phyloP scores from a whole-genome alignment of 2,113 vertebrate genomes.

The Leucopternis melanops region DNA sequence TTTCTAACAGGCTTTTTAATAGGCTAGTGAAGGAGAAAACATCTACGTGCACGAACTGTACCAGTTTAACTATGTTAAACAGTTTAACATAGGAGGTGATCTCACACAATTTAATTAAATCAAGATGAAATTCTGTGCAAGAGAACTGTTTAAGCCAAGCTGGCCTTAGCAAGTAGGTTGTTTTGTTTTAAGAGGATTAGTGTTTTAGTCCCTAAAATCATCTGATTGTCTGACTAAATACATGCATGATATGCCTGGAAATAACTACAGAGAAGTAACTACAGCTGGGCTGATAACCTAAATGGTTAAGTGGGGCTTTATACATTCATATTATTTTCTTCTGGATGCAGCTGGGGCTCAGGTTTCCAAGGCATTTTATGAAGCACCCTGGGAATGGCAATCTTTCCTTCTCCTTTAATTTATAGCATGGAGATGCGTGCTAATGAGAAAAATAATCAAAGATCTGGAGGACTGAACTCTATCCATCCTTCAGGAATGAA shows the following conservation, averaged over 20 bases:
- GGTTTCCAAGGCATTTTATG: slow-evolving; percentile 42
- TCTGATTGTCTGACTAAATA: not conserved
- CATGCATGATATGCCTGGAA: slow-evolving; percentile 4
- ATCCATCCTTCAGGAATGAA: slow-evolving; percentile 47
- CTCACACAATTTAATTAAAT: slow-evolving; percentile 38
- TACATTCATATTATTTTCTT: slow-evolving; percentile 11
- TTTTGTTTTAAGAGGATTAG: slow-evolving; percentile 25
- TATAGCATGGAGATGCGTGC: slow-evolving; percentile 9
- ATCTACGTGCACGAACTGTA: not conserved
- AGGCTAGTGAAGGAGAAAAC: not conserved
- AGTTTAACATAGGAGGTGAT: not conserved
- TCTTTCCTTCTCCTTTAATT: slow-evolving; percentile 45
- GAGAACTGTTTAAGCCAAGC: not conserved
- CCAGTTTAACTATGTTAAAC: not conserved
- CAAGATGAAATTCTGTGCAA: slow-evolving; percentile 17
- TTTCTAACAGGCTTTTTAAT: not conserved
- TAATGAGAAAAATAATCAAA: slow-evolving; percentile 66
- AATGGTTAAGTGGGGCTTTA: slow-evolving; percentile 7
- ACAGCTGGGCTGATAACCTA: not conserved
- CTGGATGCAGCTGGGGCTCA: slow-evolving; percentile 25
- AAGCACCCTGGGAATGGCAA: slow-evolving; percentile 43
- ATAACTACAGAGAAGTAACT: not conserved
- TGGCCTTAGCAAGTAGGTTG: not conserved
- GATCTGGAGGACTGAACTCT: slow-evolving; percentile 24
- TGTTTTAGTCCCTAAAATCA: slow-evolving; percentile 9